Conservation (phyloP, 2,113 vertebrate genomes). For the Arizona elegans region DNA sequence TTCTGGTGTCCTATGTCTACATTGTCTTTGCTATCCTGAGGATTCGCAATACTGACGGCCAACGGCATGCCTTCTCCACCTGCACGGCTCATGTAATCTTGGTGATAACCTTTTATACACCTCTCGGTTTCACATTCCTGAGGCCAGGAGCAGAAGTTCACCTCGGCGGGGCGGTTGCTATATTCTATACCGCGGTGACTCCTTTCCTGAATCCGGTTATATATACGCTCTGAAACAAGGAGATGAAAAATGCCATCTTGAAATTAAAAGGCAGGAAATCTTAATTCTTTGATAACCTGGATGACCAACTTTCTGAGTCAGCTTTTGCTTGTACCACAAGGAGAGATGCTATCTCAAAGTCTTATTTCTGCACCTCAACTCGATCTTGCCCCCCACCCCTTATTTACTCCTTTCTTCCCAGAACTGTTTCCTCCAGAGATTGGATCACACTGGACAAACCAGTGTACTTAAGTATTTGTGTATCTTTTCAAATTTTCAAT, state of each 20-base stretch:
- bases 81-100: slow-evolving; percentile 56
- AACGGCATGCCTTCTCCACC: slow-evolving; percentile 53
- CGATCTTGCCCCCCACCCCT: neutral
- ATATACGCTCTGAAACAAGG: slow-evolving; percentile 57
- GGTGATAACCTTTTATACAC: slow-evolving; percentile 53
- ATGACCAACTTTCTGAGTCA: neutral
- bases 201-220: slow-evolving; percentile 57
- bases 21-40: slow-evolving; percentile 48
- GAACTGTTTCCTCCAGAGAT: neutral
- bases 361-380: neutral
- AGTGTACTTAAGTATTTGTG: neutral
- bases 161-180: slow-evolving; percentile 43
- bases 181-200: slow-evolving; percentile 59
- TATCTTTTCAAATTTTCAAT: neutral
- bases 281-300: neutral
- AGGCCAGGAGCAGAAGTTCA: slow-evolving; percentile 42
- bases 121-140: slow-evolving; percentile 55
- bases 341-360: neutral
- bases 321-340: neutral
- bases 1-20: slow-evolving; percentile 58
- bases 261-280: neutral
- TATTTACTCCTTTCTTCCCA: neutral
- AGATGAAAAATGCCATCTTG: slow-evolving; percentile 46
- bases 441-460: neutral
- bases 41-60: slow-evolving; percentile 35